Evolutionary conservation across 2,888 invertebrate genomes (phyloP).

Genomic region (Sturmia bella): DNA sequence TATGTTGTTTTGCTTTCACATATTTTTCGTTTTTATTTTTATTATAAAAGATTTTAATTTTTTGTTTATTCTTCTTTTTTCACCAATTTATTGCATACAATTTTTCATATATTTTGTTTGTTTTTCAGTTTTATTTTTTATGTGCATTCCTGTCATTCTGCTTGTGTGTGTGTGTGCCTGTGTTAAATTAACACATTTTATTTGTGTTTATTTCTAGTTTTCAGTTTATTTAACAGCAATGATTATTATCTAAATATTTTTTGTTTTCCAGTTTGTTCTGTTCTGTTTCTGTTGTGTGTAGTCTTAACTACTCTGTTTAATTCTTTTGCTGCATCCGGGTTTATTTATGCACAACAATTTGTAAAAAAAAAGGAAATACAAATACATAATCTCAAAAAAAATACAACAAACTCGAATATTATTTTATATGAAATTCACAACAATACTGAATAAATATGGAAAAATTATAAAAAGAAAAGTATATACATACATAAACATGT

Average conservation of each 20-base stretch:
- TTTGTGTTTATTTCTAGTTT: slow-evolving; percentile 25
- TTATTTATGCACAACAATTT: slow-evolving; percentile 42
- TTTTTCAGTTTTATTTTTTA: not conserved
- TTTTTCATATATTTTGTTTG: not conserved
- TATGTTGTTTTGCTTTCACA: slow-evolving; percentile 44
- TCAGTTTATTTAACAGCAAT: slow-evolving; percentile 60
- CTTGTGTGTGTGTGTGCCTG: not conserved
- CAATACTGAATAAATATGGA: too few relatives aligned
- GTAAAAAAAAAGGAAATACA: slow-evolving; percentile 3
- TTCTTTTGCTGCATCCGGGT: not conserved
- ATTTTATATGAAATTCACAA: too few relatives aligned
- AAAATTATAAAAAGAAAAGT: too few relatives aligned
- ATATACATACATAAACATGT: too few relatives aligned
- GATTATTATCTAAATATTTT: slow-evolving; percentile 55
- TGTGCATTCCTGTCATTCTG: not conserved
- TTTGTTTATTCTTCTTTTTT: not conserved
- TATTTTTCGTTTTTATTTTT: slow-evolving; percentile 29
- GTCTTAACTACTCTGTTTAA: slow-evolving; percentile 2
- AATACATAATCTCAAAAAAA: too few relatives aligned
- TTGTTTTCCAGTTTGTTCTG: too few relatives aligned
- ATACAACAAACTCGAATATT: too few relatives aligned
- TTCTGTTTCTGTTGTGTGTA: slow-evolving; percentile 3
- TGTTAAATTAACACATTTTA: slow-evolving; percentile 52
- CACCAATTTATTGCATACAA: slow-evolving; percentile 13
- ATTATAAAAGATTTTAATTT: slow-evolving; percentile 15